Evolutionary conservation across 2,113 vertebrate genomes (phyloP), one percentile per base, ranked within the genome.

Genomic region (Mustelus asterias): DNA sequence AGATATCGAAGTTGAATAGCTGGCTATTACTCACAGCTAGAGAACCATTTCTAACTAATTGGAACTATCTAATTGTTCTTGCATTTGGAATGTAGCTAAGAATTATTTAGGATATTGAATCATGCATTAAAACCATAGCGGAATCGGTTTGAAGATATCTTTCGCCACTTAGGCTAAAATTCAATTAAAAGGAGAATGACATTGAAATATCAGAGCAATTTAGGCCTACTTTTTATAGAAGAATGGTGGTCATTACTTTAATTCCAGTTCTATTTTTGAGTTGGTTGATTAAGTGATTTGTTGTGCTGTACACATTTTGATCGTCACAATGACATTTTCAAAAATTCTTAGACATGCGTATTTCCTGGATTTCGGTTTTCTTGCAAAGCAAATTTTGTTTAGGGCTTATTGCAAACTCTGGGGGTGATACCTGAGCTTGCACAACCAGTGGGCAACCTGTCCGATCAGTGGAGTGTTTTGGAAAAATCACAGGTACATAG

Each of bases 21-120:
- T 95, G 67, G 41, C 94, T 70, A 95, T 95, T 95, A 95, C 24
- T 95, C 94, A 95, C 41, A 72, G 24, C 94, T 29, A 29, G 24
- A 95, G 44, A 44, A 95, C 69, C 26, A 7, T 70, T 70, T 95
- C 44, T 95, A 72, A 24, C 41, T 95, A 95, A 95, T 95, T 95
- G 94, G 69, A 95, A 95, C 72, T 95, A 95, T 76, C 44, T 95
- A 95, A 95, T 95, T 95, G 41, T 95, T 95, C 94, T 65, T 95
- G 41, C 94, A 95, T 95, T 95, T 70, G 44, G 94, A 95, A 95
- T 60, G 69, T 95, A 70, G 69, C 67, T 48, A 95, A 95, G 94
- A 95, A 95, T 95, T 95, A 95, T 76, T 95, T 72, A 54, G 94
- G 94, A 95, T 95, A 95, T 95, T 95, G 69, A 95, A 48, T 69